phyloP scores from a whole-genome alignment of 2,113 vertebrate genomes.

The Emydura subglobosa region DNA sequence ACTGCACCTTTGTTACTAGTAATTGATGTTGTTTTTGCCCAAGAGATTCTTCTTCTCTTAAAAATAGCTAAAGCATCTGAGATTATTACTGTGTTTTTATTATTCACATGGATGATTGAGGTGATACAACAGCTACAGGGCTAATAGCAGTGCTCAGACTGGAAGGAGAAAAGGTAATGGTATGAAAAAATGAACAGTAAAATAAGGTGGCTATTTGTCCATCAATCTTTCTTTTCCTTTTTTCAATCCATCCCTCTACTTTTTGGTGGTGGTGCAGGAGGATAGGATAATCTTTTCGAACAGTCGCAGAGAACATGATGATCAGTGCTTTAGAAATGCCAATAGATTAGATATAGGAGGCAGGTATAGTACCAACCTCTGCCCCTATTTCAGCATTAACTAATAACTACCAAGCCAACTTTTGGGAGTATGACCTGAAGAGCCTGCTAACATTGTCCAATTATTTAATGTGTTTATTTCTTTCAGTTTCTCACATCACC shows the following conservation, averaged over 20 bases:
- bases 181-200: not conserved
- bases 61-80: not conserved
- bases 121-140: not conserved
- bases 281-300: too few relatives aligned
- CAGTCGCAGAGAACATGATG: not conserved
- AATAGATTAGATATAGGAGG: not conserved
- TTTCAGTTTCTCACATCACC: not conserved
- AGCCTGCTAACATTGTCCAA: not conserved
- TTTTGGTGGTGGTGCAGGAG: not conserved
- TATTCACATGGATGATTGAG: constrained; percentile 14
- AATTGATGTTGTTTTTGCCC: not conserved
- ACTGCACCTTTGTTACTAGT: not conserved
- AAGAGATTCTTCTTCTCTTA: constrained; percentile 38
- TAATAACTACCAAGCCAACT: not conserved
- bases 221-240: fast-evolving
- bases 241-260: not conserved
- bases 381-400: not conserved
- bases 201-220: not conserved
- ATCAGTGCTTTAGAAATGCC: not conserved
- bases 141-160: not conserved
- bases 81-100: not conserved
- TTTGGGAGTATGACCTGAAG: not conserved
- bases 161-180: not conserved
- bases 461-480: not conserved
- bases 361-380: not conserved